Percentiles rank a stretch among this genome's conserved stretches.
Evolutionary conservation across 2,888 invertebrate genomes (phyloP).

Genomic region (Rutpela maculata): DNA sequence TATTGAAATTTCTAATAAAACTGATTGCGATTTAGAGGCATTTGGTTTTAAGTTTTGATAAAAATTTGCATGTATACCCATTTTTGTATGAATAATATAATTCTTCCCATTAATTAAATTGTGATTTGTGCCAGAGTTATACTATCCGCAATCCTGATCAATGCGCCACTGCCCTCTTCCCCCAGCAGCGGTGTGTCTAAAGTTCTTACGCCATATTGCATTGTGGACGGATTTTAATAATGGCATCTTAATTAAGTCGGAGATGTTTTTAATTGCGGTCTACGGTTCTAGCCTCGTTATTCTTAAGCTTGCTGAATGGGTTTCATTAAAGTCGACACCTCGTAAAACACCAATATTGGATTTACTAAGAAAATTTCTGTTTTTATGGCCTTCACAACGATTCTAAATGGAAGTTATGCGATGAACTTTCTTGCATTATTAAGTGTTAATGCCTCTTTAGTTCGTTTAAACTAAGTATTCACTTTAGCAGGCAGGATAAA

Average conservation of each 20-base stretch:
- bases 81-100: too few relatives aligned
- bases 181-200: slow-evolving; percentile 7
- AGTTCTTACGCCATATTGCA: slow-evolving; percentile 66
- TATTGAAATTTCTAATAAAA: too few relatives aligned
- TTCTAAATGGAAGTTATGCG: slow-evolving; percentile 22
- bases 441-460: slow-evolving; percentile 32
- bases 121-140: not conserved
- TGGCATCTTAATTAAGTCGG: slow-evolving; percentile 73
- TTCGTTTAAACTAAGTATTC: slow-evolving; percentile 24
- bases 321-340: slow-evolving; percentile 73
- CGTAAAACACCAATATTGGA: slow-evolving; percentile 72
- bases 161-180: slow-evolving; percentile 1
- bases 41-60: too few relatives aligned
- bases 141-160: not conserved
- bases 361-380: slow-evolving; percentile 47
- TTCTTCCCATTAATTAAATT: not conserved
- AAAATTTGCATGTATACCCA: too few relatives aligned
- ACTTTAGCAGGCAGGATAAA: not conserved
- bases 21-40: too few relatives aligned
- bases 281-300: slow-evolving; percentile 69
- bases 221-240: slow-evolving; percentile 71
- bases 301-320: slow-evolving; percentile 70
- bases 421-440: slow-evolving; percentile 35
- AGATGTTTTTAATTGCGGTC: slow-evolving; percentile 74
- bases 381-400: slow-evolving; percentile 31